Percentiles rank a stretch among this genome's conserved stretches.
These are phyloP conservation scores for Porites divaricata DNA, from an alignment of 92 coral and sea anemone species.

Conservation along the genomic window DNA sequence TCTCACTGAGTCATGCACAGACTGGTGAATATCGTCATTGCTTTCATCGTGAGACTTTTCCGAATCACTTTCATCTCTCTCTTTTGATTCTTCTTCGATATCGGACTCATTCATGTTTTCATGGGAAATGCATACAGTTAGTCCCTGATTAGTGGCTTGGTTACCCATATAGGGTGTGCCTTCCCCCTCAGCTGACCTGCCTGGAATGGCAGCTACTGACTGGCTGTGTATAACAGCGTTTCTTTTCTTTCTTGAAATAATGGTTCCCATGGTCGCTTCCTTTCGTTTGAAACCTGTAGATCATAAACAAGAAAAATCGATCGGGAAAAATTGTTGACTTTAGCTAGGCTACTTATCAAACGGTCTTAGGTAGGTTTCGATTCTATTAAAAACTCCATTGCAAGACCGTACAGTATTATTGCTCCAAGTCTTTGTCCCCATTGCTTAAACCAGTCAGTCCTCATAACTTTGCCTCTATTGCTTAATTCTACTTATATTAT, in stretches of 20 bases:
- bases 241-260: slow-evolving; percentile 35
- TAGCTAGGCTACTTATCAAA: neutral
- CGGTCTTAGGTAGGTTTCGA: neutral
- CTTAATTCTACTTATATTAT: no score
- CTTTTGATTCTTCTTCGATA: slow-evolving; percentile 10
- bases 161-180: neutral
- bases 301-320: neutral
- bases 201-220: neutral
- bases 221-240: neutral
- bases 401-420: no score
- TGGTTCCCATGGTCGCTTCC: slow-evolving; percentile 18
- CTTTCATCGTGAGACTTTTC: neutral
- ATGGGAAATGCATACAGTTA: neutral
- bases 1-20: neutral
- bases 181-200: neutral
- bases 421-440: no score
- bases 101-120: slow-evolving; percentile 21
- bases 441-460: no score
- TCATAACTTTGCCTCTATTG: no score
- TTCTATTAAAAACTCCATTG: no score
- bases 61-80: slow-evolving; percentile 10
- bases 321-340: neutral
- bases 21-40: neutral
- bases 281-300: slow-evolving; percentile 5
- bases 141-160: neutral